Evolutionary conservation across 2,888 invertebrate genomes (phyloP), one percentile per base, ranked within the genome.

Genomic region (Rutpela maculata): DNA sequence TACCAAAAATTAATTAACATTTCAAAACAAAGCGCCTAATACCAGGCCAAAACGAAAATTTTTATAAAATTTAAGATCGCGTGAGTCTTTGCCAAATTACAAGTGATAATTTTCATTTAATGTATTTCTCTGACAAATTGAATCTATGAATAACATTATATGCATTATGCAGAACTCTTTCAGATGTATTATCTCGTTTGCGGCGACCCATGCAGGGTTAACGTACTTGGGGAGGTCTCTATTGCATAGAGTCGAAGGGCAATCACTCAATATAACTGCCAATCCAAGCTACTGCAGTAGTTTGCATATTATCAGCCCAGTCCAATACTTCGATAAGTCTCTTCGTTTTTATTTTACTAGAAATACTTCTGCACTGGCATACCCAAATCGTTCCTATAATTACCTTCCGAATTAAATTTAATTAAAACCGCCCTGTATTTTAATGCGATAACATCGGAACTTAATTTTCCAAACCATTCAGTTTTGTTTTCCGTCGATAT

Each of bases 401-500:
- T 12, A 22, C 26, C 19, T 22, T 26, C 31, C 35, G 31, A 50
- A 50, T 22, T 65, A 38, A 57, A 70, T 59, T 68, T 59, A 70
- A 70, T 70, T 59, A 59, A 70, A 59, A 11, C 19, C 26, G 17
- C 35, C 60, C 38, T 50, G n/a, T n/a, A 65, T 65, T 65, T 9
- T 11, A 43, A 57, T 35, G 59, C 57, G 70, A 70, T 70, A 70
- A 43, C 31, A 18, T 35, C 59, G 35, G 35, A 43, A 60, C 59
- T 60, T 60, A 31, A 59, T 70, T 70, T 70, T 70, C 59, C 59
- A 59, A 59, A 59, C 70, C 70, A 70, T 70, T 70, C 59, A 60
- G 59, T 70, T 31, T 60, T 59, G 59, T 60, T 70, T 69, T 60
- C 70, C 60, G 18, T 70, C 70, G 70, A 70, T 70, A 59, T 70